Evolutionary conservation across 2,797 vertebrate genomes (phyloP), one percentile per base, ranked within the genome.

Genomic region (Brachyalestes nurse): DNA sequence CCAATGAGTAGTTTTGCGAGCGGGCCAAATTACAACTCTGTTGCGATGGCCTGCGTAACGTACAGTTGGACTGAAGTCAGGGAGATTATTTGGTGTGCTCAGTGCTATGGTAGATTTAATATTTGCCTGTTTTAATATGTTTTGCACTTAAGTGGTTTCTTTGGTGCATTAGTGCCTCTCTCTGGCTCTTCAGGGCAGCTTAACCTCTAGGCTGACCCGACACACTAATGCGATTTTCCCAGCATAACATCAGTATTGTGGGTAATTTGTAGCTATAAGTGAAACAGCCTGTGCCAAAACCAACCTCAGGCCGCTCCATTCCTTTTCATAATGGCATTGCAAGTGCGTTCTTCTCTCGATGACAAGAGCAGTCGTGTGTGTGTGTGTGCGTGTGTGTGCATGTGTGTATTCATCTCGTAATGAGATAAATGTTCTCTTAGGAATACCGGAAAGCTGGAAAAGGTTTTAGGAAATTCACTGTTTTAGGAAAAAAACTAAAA

Each of bases 261-360:
- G 12, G 75, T 82, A 70, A 82, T 82, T 78, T 82, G 81, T 82
- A 73, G 75, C 64, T 82, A 21, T 49, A 73, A 72, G 53, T 78
- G 40, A 23, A 73, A 57, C 47, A 78, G 67, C 21, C 40, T 82
- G 28, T 64, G 75, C 75, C 81, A 78, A 75, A 70, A 69, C 75
- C 51, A 75, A 82, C 77, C 65, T 83, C 65, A 72, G 25, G n/a
- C 38, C 72, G 45, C 28, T 21, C 71, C 75, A 25, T 70, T 45
- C 34, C 28, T 70, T 79, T 23, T 34, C 21, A 76, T 72, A 72
- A 77, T 72, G 58, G 77, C 74, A 71, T 72, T 19, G 38, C 78
- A 74, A 61, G 45, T 47, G 16, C 57, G 53, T 72, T 81, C 70
- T 55, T 66, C 70, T 70, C 69, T 21, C 82, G 76, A 80, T 80